Evolutionary conservation across 2,888 invertebrate genomes (phyloP).

Genomic region (Leptopilina drosophilae): DNA sequence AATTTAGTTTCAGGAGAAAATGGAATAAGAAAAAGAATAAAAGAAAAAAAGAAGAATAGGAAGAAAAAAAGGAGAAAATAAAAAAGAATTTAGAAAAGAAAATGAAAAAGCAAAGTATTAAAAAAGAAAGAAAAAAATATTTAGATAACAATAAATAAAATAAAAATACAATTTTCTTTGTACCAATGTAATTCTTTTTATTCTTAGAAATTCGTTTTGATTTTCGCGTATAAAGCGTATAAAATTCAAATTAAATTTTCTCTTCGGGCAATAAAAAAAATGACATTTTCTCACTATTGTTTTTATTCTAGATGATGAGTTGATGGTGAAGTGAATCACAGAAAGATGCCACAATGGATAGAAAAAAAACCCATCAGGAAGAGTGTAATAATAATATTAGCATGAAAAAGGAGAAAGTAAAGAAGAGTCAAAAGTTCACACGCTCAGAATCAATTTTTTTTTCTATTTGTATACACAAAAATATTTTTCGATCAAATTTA

Average conservation of each 20-base stretch:
- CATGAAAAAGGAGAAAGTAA: slow-evolving; percentile 34
- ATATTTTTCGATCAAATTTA: neutral
- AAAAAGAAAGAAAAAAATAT: too few relatives aligned
- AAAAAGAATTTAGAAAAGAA: too few relatives aligned
- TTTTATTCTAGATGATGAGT: neutral
- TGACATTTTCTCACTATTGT: slow-evolving; percentile 3
- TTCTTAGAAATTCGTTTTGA: neutral
- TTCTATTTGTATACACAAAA: neutral
- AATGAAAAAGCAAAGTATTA: too few relatives aligned
- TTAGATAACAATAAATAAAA: too few relatives aligned
- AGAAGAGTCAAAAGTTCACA: slow-evolving; percentile 13
- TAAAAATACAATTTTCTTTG: too few relatives aligned
- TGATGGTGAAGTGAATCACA: neutral
- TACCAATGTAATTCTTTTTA: neutral
- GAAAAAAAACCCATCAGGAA: neutral
- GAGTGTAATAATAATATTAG: slow-evolving; percentile 32
- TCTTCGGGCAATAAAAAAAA: neutral
- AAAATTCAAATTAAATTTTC: slow-evolving; percentile 1
- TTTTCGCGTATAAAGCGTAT: neutral
- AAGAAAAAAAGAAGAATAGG: too few relatives aligned
- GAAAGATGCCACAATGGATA: neutral
- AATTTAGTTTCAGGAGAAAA: too few relatives aligned
- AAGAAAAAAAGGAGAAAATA: too few relatives aligned
- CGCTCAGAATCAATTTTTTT: neutral
- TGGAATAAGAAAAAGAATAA: too few relatives aligned